Conservation (phyloP, 2,113 vertebrate genomes). For the Ia io region DNA sequence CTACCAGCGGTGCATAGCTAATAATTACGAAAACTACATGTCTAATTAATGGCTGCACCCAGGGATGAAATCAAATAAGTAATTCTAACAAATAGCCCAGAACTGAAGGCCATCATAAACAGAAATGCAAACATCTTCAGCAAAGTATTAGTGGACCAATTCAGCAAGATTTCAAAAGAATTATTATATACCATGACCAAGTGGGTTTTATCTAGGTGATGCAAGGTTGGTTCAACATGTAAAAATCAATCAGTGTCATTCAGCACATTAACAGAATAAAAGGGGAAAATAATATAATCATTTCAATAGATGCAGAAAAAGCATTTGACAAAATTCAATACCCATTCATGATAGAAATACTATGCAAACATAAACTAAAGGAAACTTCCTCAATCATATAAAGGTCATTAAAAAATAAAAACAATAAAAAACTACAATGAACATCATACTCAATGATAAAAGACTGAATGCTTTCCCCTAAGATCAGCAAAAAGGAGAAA, state of each 20-base stretch:
- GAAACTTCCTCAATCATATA: background rate
- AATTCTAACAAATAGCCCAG: background rate
- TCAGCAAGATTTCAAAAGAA: background rate
- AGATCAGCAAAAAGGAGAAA: background rate
- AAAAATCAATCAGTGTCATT: background rate
- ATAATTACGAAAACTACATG: background rate
- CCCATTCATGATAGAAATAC: background rate
- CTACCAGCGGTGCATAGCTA: background rate
- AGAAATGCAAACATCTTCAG: background rate
- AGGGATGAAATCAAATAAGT: background rate
- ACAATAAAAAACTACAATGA: background rate
- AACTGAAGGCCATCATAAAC: background rate
- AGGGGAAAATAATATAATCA: background rate
- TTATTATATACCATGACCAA: background rate
- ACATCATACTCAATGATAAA: background rate
- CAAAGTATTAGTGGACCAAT: background rate
- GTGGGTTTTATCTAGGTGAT: background rate
- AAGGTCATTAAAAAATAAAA: background rate
- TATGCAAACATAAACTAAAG: background rate
- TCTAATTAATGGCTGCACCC: background rate
- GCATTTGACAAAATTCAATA: background rate
- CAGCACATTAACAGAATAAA: background rate
- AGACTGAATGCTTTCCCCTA: background rate
- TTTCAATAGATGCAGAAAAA: background rate
- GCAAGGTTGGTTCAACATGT: background rate